Conservation (phyloP, 2,113 vertebrate species). For the Silurus meridionalis region DNA sequence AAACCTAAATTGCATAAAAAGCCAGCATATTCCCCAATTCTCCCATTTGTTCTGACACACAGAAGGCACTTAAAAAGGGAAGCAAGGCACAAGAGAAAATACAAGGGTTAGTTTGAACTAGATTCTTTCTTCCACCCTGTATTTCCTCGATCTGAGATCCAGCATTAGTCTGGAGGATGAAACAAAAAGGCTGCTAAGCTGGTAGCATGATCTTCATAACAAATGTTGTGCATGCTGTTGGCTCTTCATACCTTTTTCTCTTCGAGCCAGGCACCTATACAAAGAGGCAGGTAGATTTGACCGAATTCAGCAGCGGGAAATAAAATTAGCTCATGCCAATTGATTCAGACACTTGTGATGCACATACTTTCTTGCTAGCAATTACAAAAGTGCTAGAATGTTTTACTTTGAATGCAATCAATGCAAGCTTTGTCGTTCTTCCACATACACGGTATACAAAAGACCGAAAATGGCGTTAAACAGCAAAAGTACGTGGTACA, state of each 20-base stretch:
- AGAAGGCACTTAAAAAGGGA: background rate
- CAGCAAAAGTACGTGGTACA: background rate
- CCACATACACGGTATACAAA: too few species aligned
- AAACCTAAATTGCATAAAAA: background rate
- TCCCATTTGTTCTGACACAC: background rate
- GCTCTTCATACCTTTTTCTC: background rate
- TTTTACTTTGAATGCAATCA: background rate
- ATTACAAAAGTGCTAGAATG: background rate
- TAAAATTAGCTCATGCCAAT: background rate
- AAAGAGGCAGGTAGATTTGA: background rate
- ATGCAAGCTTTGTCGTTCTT: background rate
- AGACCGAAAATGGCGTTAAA: too few species aligned
- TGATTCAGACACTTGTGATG: background rate
- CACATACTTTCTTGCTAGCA: background rate
- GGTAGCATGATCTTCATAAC: constrained; percentile 59
- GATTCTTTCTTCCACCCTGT: background rate
- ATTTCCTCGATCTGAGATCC: background rate
- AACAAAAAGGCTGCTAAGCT: constrained; percentile 31
- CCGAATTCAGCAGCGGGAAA: background rate
- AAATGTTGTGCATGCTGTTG: constrained; percentile 58
- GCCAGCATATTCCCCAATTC: background rate
- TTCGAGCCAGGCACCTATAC: too few species aligned
- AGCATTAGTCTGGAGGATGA: background rate
- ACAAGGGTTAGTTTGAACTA: background rate
- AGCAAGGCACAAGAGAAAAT: background rate